Evolutionary conservation across 35 echinoderm and acorn worm genomes (phyloP).

Genomic region (Apostichopus parvimensis): DNA sequence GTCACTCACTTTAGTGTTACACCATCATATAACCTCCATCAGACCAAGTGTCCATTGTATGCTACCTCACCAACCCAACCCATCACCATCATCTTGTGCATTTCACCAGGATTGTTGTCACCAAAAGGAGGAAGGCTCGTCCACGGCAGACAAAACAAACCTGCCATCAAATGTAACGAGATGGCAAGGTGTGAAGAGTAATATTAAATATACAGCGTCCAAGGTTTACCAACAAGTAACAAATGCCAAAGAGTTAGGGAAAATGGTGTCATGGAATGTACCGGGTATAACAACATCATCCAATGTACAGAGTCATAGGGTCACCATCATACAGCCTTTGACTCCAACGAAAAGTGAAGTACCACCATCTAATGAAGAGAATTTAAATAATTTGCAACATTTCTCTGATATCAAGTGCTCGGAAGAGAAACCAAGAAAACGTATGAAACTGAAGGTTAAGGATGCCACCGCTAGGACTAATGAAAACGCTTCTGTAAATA

Average conservation of each 20-base stretch:
- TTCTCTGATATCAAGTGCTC: neutral
- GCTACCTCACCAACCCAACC: neutral
- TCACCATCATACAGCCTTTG: constrained; percentile 24
- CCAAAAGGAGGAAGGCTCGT: neutral
- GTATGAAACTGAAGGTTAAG: neutral
- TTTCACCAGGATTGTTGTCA: neutral
- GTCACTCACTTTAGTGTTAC: neutral
- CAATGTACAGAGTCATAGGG: neutral
- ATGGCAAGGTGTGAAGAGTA: neutral
- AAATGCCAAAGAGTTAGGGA: constrained; percentile 41
- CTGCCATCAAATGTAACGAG: neutral
- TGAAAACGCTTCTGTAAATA: neutral
- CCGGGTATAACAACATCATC: neutral
- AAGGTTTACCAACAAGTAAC: constrained; percentile 30
- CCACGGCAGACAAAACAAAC: neutral
- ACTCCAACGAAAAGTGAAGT: neutral
- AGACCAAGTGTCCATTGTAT: constrained; percentile 10
- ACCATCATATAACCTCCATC: neutral
- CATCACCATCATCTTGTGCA: neutral
- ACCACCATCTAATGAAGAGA: neutral
- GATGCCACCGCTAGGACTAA: neutral
- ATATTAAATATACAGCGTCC: neutral
- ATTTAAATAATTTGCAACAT: neutral
- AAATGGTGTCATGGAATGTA: constrained; percentile 19
- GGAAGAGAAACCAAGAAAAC: neutral